Evolutionary conservation across 2,888 invertebrate genomes (phyloP), one percentile per base, ranked within the genome.

Genomic region (Megastigmus dorsalis): DNA sequence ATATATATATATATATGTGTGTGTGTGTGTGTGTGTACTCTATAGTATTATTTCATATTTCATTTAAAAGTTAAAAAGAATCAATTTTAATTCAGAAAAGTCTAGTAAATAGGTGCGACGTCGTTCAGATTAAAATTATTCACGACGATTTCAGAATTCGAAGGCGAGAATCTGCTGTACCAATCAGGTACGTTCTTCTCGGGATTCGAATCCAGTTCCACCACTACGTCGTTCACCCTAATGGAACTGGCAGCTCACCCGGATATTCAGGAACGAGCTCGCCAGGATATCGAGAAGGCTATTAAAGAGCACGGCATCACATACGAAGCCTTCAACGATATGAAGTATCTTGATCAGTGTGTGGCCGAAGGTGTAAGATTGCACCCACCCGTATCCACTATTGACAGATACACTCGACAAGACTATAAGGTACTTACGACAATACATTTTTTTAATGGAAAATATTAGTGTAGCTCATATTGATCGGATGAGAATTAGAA

Each of bases 151-250:
- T n/a, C 57, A 85, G 86, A 84, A 77, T 86, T 86, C 65, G 84
- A 84, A 50, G 85, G 85, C 3, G 84, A 86, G 33, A 84, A 85
- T 78, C 76, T 86, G 15, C 65, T 86, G 1, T 83, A 80, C n/a
- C 86, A 86, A 57, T 82, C 85, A 3, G 86, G 85, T 13, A 85
- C 85, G 1, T 85, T 86, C 60, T 86, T 86, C 63, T 85, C 86
- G 15, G 86, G 86, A n/a, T 86, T 85, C 55, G 86, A 86, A 70
- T 85, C 86, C 0, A 86, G 85, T 65, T 81, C 85, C 4, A 82
- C 84, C 0, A 79, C 83, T 3, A 78, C 82, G 41, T 76, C 84
- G 1, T 86, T 86, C 54, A 85, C 85, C 0, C 75, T 86, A 5
- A 80, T 85, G 81, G 85, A 86, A 76, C 63, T 86, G 7, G 84